Conservation (phyloP, 2,888 invertebrate genomes). For the Drosophila multiciliata region DNA sequence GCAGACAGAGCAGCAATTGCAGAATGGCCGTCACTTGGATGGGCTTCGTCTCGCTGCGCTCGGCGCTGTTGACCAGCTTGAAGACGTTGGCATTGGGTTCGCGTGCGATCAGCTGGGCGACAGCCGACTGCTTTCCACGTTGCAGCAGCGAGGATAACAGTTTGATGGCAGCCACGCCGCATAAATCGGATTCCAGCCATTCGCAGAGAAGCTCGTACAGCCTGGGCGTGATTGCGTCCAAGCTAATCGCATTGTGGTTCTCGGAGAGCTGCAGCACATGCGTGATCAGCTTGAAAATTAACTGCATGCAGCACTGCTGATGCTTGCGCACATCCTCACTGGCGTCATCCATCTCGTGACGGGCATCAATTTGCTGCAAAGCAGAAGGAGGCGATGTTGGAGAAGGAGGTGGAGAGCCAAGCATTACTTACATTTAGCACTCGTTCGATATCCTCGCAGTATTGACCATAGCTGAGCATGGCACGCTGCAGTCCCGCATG, state of each 20-base stretch:
- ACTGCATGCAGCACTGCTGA: conserved; percentile 77
- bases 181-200: conserved; percentile 79
- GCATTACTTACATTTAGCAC: conserved; percentile 77
- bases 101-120: conserved; percentile 72
- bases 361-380: conserved; percentile 70
- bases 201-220: conserved; percentile 78
- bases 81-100: conserved; percentile 71
- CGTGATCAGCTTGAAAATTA: conserved; percentile 76
- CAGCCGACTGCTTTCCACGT: conserved; percentile 59
- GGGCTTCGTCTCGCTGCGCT: conserved; percentile 74
- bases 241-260: conserved; percentile 72
- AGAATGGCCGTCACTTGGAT: conserved; percentile 76
- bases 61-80: conserved; percentile 75
- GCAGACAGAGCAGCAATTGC: conserved; percentile 72
- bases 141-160: conserved; percentile 73
- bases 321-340: conserved; percentile 81
- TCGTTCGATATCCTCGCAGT: conserved; percentile 79
- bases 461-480: conserved; percentile 77
- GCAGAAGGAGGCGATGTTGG: background rate
- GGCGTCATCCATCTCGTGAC: conserved; percentile 72
- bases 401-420: background rate
- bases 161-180: conserved; percentile 79
- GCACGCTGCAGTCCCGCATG: conserved; percentile 80
- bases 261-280: conserved; percentile 76
- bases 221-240: conserved; percentile 79